Evolutionary conservation across 2,797 vertebrate genomes (phyloP).

Genomic region (Mus minutoides): DNA sequence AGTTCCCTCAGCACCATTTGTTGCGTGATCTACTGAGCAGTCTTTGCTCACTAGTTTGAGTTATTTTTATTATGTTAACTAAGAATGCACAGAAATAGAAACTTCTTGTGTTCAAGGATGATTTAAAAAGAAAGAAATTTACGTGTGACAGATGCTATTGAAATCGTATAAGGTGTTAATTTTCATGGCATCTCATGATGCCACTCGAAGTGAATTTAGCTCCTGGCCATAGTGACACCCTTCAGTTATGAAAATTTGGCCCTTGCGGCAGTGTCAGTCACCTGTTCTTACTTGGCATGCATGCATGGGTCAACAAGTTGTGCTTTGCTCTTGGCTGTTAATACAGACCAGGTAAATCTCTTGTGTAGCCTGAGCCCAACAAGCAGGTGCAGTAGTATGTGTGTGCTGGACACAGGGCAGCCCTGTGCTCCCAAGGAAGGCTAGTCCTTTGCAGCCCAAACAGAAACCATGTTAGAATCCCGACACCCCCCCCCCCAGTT

Average conservation of each 20-base stretch:
- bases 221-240: background rate
- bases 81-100: background rate
- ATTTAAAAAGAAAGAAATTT: background rate
- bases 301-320: background rate
- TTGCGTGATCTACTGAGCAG: background rate
- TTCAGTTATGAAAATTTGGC: background rate
- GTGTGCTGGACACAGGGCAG: background rate
- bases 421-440: constrained; percentile 20
- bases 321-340: background rate
- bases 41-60: background rate
- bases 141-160: background rate
- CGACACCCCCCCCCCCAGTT: background rate
- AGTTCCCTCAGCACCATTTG: background rate
- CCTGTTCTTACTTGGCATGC: background rate
- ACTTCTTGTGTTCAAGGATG: background rate
- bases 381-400: background rate
- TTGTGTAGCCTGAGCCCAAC: background rate
- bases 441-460: constrained; percentile 5
- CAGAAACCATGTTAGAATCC: background rate
- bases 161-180: background rate
- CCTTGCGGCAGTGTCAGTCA: background rate
- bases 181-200: background rate
- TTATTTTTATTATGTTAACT: constrained; percentile 38
- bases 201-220: accelerated
- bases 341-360: background rate